Evolutionary conservation across 1,140 invertebrate genomes (phyloP), one percentile per base, ranked within the genome.

Genomic region (Orius insidiosus): DNA sequence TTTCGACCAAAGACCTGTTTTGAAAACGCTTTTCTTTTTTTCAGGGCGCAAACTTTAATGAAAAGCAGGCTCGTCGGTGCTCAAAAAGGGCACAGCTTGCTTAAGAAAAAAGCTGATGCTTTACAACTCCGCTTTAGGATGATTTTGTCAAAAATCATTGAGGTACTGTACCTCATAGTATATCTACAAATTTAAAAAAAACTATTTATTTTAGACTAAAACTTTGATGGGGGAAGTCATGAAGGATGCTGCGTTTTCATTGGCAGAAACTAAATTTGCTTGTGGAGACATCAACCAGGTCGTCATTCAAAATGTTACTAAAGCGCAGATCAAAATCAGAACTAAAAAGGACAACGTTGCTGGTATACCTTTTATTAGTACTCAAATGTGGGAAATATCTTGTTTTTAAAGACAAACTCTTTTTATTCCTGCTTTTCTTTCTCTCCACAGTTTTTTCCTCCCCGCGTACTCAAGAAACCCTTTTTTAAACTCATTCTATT

Each of bases 71-170:
- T 99, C 58, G 87, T 90, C 63, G 96, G 93, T 48, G 96, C 96
- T 53, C 86, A 96, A 62, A 99, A 96, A 64, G 96, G 96, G 48
- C 95, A 98, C 73, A 93, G 89, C 61, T 73, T 99, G 46, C 66
- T 99, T 32, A 99, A 99, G 67, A 99, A 98, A 70, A 99, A 99
- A 67, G 93, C 96, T 53, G 96, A 99, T 76, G 96, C 96, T 45
- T 70, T 99, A 52, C 97, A 98, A 68, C 80, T 98, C 72, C 77
- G 94, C 59, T 99, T 99, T 67, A 77, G 96, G 61, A 71, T 82
- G 70, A 98, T 99, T 67, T 67, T 98, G 45, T 81, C 85, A 54
- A 98, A 98, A 77, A 98, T 99, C 59, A 93, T 98, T 63, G 92
- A 98, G 71, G 92, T 96, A 70, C 24, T n/a, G n/a, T n/a, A n/a